Evolutionary conservation across 2,888 invertebrate species (phyloP).

Genomic region (Crocallis elinguaria): DNA sequence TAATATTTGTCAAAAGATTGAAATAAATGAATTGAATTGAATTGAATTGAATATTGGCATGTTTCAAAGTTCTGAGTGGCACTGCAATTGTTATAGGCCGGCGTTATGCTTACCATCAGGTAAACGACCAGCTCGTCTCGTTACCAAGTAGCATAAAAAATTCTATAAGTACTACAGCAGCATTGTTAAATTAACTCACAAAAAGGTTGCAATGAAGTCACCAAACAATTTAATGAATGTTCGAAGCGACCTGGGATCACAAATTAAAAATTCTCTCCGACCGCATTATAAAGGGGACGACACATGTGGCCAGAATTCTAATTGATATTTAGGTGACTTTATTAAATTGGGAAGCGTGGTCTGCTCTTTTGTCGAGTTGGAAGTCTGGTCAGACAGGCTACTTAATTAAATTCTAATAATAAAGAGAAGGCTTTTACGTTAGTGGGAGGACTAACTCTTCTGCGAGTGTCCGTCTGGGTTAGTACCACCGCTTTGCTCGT

Average conservation of each 20-base stretch:
- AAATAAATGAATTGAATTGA: no score
- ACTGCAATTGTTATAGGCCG: no score
- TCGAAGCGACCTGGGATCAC: constrained; percentile 10
- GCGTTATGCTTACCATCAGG: no score
- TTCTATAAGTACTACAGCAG: no score
- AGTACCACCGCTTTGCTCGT: no score
- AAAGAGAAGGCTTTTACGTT: neutral
- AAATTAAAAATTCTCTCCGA: constrained; percentile 38
- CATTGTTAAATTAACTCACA: neutral
- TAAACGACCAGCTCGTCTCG: no score
- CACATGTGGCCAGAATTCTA: constrained; percentile 33
- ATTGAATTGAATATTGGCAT: no score
- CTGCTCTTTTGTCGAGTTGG: neutral
- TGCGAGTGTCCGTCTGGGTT: neutral
- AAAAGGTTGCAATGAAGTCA: neutral
- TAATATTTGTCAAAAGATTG: no score
- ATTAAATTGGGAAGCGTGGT: constrained; percentile 14
- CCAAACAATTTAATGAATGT: constrained; percentile 2
- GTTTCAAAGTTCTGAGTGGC: no score
- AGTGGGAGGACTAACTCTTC: no score
- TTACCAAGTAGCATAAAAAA: no score
- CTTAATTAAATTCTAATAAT: constrained; percentile 8
- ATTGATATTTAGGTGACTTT: constrained; percentile 15
- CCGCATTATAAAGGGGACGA: constrained; percentile 23
- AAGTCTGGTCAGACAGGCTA: neutral